Conservation (phyloP, 2,888 invertebrate genomes). For the Caenorhabditis parvicauda region DNA sequence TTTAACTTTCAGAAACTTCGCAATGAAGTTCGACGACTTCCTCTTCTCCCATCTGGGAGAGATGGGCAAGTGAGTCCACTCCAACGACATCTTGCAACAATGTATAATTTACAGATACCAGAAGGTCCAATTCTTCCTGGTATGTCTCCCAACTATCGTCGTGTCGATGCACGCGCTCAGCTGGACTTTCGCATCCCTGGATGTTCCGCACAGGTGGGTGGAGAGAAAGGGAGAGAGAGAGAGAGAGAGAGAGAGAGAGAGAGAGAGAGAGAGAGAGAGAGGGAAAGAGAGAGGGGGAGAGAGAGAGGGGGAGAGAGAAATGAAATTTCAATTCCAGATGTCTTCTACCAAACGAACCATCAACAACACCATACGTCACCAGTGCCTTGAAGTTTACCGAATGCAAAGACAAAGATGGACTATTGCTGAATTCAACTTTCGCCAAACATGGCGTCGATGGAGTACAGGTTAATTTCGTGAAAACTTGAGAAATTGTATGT, state of each 20-base stretch:
- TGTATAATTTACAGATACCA: conserved; percentile 29
- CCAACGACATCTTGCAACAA: background rate
- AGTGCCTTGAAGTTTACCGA: background rate
- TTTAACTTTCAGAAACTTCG: background rate
- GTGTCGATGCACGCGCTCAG: conserved; percentile 61
- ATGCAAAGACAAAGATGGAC: background rate
- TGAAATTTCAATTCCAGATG: background rate
- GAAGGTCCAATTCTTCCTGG: conserved; percentile 57
- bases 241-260: too few relatives aligned
- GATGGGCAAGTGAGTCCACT: conserved; percentile 49
- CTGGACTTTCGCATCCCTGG: conserved; percentile 61
- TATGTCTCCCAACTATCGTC: conserved; percentile 59
- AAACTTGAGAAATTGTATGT: too few relatives aligned
- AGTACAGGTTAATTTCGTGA: too few relatives aligned
- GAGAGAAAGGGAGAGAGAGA: too few relatives aligned
- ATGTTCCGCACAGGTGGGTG: conserved; percentile 47
- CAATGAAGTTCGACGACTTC: conserved; percentile 62
- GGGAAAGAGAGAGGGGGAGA: too few relatives aligned
- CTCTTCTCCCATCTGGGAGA: conserved; percentile 60
- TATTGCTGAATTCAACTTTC: too few relatives aligned
- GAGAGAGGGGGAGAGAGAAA: too few relatives aligned
- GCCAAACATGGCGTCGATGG: too few relatives aligned
- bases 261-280: too few relatives aligned
- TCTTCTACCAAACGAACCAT: background rate
- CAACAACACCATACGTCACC: background rate